Evolutionary conservation across 2,797 vertebrate species (phyloP).

Genomic region (Rhinichthys osculus): DNA sequence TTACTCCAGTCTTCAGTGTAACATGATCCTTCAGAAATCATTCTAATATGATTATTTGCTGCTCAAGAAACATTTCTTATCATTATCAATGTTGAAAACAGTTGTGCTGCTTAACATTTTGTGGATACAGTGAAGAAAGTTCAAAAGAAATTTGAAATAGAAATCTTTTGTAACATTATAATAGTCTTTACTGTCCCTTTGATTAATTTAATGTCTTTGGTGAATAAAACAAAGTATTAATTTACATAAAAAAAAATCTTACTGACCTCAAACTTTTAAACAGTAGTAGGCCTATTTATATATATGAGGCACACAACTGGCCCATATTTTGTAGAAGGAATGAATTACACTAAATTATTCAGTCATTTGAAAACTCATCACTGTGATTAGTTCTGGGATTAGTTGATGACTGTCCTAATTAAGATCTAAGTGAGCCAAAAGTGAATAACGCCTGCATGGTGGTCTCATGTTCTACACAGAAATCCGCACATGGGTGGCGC

Average conservation of each 20-base stretch:
- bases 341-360: neutral
- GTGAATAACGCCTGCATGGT: neutral
- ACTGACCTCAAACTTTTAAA: neutral
- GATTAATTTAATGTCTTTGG: neutral
- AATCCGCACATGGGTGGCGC: conserved; percentile 57
- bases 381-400: neutral
- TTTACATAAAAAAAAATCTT: neutral
- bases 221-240: neutral
- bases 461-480: neutral
- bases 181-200: neutral
- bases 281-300: neutral
- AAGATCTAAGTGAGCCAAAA: neutral
- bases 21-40: neutral
- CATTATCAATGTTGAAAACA: too few relatives aligned
- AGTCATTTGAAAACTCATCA: neutral
- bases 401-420: neutral
- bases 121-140: neutral
- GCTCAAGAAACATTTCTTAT: neutral
- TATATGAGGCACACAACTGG: neutral
- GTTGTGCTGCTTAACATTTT: neutral
- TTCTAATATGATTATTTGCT: neutral
- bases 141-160: neutral
- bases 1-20: neutral
- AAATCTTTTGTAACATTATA: too few relatives aligned
- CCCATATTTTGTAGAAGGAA: neutral